Base-by-base conservation (phyloP, 2,797 vertebrate species). In the Apogon talboti region DNA sequence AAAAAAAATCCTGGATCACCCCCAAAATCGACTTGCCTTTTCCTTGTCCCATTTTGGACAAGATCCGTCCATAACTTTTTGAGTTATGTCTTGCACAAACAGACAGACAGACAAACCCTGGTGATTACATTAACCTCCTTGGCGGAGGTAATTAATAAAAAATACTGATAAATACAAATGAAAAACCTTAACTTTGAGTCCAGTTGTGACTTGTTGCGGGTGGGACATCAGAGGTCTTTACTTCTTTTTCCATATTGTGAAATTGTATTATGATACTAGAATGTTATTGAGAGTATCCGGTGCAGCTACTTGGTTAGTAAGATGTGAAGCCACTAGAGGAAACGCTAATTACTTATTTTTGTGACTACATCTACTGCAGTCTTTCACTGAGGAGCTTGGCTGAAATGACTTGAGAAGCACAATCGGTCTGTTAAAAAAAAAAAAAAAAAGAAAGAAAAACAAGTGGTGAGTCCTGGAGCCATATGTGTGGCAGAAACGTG, bases 241-340 rank as follows among this genome's bases (percentile, higher is more conserved):
- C 62, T 81, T 82, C 80, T 87, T 91, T 90, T 92, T 91, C 87
- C 91, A 91, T 89, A 91, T 92, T 91, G 90, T 91, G 89, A 92
- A 91, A 91, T 83, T 86, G 74, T 91, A 73, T 72, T 70, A 71
- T 77, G 54, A 82, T 73, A 72, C 30, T 59, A 83, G 71, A 82
- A 72, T 68, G 76, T 76, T 30, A 38, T 35, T 35, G 33, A 35
- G 74, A 71, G 67, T 53, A 64, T 15, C 70, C 15, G 7, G 76
- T 82, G 86, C 79, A 87, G 83, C 85, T 79, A 82, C 66, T 74
- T 59, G 74, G 56, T 78, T 78, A 33, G 68, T 72, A 55, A 71
- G 70, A 81, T 70, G 58, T 83, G 70, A 86, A 71, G 81, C 85
- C 81, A 86, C 85, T 82, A 64, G 51, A 80, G 43, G 15, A 71